Evolutionary conservation across 2,888 invertebrate species (phyloP).

Genomic region (Venusia cambrica): DNA sequence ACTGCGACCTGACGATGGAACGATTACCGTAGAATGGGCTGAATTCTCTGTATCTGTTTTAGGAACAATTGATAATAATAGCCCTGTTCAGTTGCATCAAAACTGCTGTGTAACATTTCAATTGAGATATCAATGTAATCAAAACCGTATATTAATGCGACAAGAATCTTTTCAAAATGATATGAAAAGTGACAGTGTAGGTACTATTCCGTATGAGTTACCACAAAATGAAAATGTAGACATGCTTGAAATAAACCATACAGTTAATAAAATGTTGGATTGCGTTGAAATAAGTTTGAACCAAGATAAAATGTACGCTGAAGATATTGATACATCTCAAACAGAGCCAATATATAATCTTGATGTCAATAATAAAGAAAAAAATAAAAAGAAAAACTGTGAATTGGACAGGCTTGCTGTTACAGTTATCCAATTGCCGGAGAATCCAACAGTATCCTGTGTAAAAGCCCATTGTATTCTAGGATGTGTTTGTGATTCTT

Average conservation of each 20-base stretch:
- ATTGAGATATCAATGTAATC: conserved; percentile 80
- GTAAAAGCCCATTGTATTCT: conserved; percentile 78
- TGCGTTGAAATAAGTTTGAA: conserved; percentile 82
- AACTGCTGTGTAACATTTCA: conserved; percentile 73
- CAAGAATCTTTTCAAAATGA: conserved; percentile 34
- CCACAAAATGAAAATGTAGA: conserved; percentile 6
- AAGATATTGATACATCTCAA: conserved; percentile 52
- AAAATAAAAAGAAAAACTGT: conserved; percentile 53
- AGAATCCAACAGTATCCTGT: conserved; percentile 51
- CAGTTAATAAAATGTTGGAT: conserved; percentile 78
- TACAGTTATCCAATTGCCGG: conserved; percentile 81
- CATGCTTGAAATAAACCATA: conserved; percentile 50
- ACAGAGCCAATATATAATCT: conserved; percentile 30
- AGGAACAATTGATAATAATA: conserved; percentile 44
- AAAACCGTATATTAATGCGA: conserved; percentile 78
- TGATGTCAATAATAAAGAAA: conserved; percentile 47
- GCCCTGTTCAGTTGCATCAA: conserved; percentile 37
- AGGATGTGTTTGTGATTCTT: conserved; percentile 85
- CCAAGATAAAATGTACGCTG: conserved; percentile 71
- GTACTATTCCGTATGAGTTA: neutral
- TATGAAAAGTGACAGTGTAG: conserved; percentile 1
- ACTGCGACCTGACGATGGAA: conserved; percentile 54
- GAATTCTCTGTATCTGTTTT: conserved; percentile 80
- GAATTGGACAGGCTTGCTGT: conserved; percentile 84
- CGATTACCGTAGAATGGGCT: conserved; percentile 72